A percentile compares a stretch with the other conserved stretches of the same genome.
These are phyloP conservation scores for Odobenus rosmarus DNA, from an alignment of 2,113 vertebrate species.

Conservation along the genomic window DNA sequence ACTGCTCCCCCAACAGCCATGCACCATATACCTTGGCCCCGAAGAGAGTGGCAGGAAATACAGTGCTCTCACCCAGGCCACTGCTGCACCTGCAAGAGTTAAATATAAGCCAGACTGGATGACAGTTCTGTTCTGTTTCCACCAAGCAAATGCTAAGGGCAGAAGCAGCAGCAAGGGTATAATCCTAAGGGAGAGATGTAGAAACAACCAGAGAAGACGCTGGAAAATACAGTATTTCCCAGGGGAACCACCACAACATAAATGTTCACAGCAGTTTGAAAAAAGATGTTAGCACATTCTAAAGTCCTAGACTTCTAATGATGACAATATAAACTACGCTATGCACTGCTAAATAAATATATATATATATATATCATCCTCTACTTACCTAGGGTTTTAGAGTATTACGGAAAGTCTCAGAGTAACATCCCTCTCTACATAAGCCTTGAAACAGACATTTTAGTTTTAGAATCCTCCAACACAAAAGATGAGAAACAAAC, in stretches of 20 bases:
- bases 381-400: not conserved
- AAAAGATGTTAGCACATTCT: not conserved
- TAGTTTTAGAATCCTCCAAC: not conserved
- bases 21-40: too few species aligned
- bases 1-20: not conserved
- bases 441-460: not conserved
- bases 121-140: constrained; percentile 11
- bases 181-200: constrained; percentile 45
- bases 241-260: not conserved
- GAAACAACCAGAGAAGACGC: not conserved
- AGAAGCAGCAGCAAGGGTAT: constrained; percentile 28
- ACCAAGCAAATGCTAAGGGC: constrained; percentile 15
- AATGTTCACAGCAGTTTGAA: not conserved
- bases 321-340: not conserved
- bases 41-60: not conserved
- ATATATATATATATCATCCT: not conserved
- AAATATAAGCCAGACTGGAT: constrained; percentile 29
- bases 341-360: not conserved
- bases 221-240: constrained; percentile 41
- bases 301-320: not conserved
- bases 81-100: not conserved
- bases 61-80: not conserved
- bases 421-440: not conserved
- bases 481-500: not conserved
- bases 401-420: not conserved